Conservation (phyloP, 1,140 invertebrate genomes). For the Dendroctonus valens region DNA sequence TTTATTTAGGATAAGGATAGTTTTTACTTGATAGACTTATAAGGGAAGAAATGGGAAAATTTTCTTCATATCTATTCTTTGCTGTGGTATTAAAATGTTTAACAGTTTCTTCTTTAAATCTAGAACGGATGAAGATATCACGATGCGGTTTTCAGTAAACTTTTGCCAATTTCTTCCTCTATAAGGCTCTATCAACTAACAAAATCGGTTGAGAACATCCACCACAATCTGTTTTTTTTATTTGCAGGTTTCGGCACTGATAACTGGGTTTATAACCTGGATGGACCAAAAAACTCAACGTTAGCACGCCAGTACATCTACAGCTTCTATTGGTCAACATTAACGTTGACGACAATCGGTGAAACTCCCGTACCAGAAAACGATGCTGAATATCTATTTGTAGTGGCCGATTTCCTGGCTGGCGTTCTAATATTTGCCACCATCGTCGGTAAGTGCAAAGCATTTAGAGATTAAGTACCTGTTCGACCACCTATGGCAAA, state of each 20-base stretch:
- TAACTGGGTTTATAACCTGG: constrained; percentile 81
- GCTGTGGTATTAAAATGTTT: too few species aligned
- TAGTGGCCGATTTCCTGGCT: constrained; percentile 84
- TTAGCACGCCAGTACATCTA: constrained; percentile 83
- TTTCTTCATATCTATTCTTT: too few species aligned
- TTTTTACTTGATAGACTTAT: too few species aligned
- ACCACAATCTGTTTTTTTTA: background rate
- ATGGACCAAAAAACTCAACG: constrained; percentile 64
- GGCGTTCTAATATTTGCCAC: constrained; percentile 88
- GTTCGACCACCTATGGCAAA: background rate
- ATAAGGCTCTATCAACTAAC: too few species aligned
- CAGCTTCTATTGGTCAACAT: constrained; percentile 96
- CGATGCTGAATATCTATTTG: constrained; percentile 84
- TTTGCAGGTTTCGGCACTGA: constrained; percentile 77
- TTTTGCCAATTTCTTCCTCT: too few species aligned
- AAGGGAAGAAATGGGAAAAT: too few species aligned
- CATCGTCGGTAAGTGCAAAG: constrained; percentile 64
- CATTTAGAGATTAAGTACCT: too few species aligned
- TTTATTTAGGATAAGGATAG: too few species aligned
- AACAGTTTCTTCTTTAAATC: too few species aligned
- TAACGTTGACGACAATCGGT: constrained; percentile 93
- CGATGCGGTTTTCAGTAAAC: too few species aligned
- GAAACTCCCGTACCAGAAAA: constrained; percentile 73
- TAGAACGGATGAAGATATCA: too few species aligned
- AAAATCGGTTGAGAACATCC: too few species aligned